Percentiles rank a stretch among this genome's conserved stretches.
Evolutionary conservation across 2,797 vertebrate genomes (phyloP).

Genomic region (Gephyroberyx darwinii): DNA sequence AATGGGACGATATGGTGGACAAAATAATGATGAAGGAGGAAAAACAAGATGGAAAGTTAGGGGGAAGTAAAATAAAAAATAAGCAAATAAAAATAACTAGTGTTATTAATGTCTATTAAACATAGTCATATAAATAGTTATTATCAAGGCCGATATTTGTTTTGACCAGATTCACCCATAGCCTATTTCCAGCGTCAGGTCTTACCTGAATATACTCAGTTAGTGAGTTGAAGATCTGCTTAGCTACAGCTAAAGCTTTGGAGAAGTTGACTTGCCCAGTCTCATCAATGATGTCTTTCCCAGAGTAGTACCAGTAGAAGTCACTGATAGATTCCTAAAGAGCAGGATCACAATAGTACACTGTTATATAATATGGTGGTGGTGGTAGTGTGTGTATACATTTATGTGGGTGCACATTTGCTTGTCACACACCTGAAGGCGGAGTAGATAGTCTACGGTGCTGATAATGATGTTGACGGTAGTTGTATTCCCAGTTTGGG

Average conservation of each 20-base stretch:
- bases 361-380: not conserved
- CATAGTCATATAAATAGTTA: not conserved
- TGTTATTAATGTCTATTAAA: no score
- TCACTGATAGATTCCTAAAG: slow-evolving; percentile 97
- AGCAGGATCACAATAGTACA: not conserved
- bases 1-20: not conserved
- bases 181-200: not conserved
- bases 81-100: no score
- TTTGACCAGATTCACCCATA: no score
- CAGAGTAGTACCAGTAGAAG: slow-evolving; percentile 99
- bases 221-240: slow-evolving; percentile 98
- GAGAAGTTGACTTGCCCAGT: slow-evolving; percentile 94
- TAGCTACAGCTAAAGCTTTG: slow-evolving; percentile 92
- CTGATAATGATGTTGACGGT: slow-evolving; percentile 99
- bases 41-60: not conserved
- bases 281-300: slow-evolving; percentile 94
- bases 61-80: no score
- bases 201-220: slow-evolving; percentile 98
- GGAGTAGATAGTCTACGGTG: slow-evolving; percentile 97
- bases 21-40: not conserved
- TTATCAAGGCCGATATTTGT: not conserved
- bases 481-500: slow-evolving; percentile 98
- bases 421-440: slow-evolving; percentile 88
- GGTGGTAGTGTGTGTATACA: not conserved
- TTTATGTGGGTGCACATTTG: slow-evolving; percentile 1